Base-by-base conservation (phyloP, 2,113 vertebrate genomes). In the Todiramphus saurophagus region DNA sequence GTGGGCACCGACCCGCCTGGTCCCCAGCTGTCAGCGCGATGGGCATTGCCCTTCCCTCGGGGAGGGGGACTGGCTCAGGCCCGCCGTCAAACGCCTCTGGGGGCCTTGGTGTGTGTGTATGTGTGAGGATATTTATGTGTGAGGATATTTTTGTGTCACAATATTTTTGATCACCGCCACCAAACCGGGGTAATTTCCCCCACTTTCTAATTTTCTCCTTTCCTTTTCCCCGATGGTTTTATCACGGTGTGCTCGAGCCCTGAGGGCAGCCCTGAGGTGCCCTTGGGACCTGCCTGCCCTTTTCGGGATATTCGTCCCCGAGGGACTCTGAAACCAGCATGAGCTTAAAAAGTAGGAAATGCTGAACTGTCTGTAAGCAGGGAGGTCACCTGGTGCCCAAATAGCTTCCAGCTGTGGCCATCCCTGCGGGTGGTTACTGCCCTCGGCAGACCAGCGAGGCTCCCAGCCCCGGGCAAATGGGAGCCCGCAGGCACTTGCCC, bases 331-430 rank as follows among this genome's bases (percentile, higher is more conserved):
- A 41, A 41, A 63, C 9, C 16, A 5, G 17, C 3, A 0, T 11
- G 31, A 60, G 16, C 53, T 55, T 41, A 1, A 31, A 63, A 43
- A n/a, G 1, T 2, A 16, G 56, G 31, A 37, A 46, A n/a, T 2
- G 24, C 37, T 30, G 73, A 30, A 16, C 41, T 12, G 70, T 12
- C 55, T 17, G 55, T 23, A 30, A 20, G 59, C 31, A 5, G 27
- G n/a, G 27, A 35, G 46, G 55, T 23, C 39, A 56, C 62, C 58
- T 25, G 85, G 30, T 41, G 24, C 10, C 37, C 8, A 1, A 37
- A 24, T 0, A 28, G 31, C 18, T 50, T 48, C 66, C 41, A 44
- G 56, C 21, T 3, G 2, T 10, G 2, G 28, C 13, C 48, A 16
- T 13, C 41, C 48, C 41, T 4, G 51, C 1, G 6, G 31, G 13